These are phyloP conservation scores for Thaleichthys pacificus DNA, from an alignment of 2,797 vertebrate genomes.

Conservation along the genomic window DNA sequence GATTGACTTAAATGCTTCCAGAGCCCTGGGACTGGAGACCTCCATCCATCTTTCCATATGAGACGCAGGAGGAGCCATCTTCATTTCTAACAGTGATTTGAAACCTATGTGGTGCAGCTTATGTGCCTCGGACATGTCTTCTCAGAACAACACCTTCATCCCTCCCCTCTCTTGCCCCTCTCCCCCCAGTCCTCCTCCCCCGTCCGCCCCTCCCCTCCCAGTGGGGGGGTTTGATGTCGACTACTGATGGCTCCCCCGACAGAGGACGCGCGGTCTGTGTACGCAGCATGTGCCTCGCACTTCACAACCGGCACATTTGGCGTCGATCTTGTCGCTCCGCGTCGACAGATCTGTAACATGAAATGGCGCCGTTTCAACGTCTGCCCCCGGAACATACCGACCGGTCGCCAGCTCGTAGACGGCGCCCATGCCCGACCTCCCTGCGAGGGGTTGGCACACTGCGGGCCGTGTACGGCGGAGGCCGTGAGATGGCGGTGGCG, in stretches of 20 bases:
- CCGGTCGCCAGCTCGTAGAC: slow-evolving; percentile 65
- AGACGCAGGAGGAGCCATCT: slow-evolving; percentile 4
- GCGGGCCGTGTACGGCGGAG: slow-evolving; percentile 62
- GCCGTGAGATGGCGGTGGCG: slow-evolving; percentile 65
- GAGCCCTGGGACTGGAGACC: background rate
- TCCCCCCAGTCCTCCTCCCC: too few species aligned
- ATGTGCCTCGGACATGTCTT: slow-evolving; percentile 41
- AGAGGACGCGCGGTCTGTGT: slow-evolving; percentile 26
- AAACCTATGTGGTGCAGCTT: slow-evolving; percentile 32
- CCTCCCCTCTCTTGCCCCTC: slow-evolving; percentile 41
- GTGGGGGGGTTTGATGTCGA: slow-evolving; percentile 52
- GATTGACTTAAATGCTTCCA: background rate
- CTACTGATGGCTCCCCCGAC: slow-evolving; percentile 49
- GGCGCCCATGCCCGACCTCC: slow-evolving; percentile 69
- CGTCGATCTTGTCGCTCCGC: slow-evolving; percentile 54
- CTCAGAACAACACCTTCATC: slow-evolving; percentile 43
- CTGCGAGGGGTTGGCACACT: slow-evolving; percentile 67
- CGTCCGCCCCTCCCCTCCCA: background rate
- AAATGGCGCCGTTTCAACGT: slow-evolving; percentile 69
- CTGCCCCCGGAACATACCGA: slow-evolving; percentile 68
- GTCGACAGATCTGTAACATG: slow-evolving; percentile 72
- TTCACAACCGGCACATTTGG: slow-evolving; percentile 66
- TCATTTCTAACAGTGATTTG: slow-evolving; percentile 28
- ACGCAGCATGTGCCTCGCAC: slow-evolving; percentile 61
- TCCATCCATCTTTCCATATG: background rate